Base-by-base conservation (phyloP, 2,113 vertebrate genomes). In the Taxidea taxus region DNA sequence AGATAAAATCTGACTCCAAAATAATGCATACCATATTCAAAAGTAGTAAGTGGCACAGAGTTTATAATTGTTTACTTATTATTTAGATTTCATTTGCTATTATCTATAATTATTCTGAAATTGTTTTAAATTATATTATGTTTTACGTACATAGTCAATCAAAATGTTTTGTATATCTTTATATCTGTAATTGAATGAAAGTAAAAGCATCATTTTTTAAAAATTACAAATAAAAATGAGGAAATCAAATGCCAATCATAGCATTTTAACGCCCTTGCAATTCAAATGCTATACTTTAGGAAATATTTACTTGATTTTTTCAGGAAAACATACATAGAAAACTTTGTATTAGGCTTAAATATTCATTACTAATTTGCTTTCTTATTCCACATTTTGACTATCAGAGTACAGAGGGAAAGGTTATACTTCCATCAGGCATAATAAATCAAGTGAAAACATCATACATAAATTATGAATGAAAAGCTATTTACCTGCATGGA, bases 401-500 rank as follows among this genome's bases (percentile, higher is more conserved):
- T 93, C 34, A 92, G 72, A 80, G 14, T 88, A 86, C 14, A 94
- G 68, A 90, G 25, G 27, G 12, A 94, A 95, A 70, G 14, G 44
- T 94, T 58, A 58, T 91, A 86, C 60, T 97, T 34, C 18, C 18
- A 90, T 87, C 6, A 77, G 60, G 7, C 66, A 91, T 94, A 95
- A 84, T 90, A 87, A 84, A 95, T 91, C 68, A 90, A 58, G 14
- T 60, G 12, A 72, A 68, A n/a, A 90, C 4, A 81, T 66, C 62
- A 31, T 42, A 81, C 7, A 77, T 70, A 42, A 90, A 90, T 97
- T 42, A 94, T 90, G 39, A 90, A 81, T 95, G 81, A 87, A 95
- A 93, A 66, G 16, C 14, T 81, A 98, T 91, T 98, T 99, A 99
- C 99, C 99, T 98, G 99, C 99, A 98, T 99, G 99, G 94, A 99